phyloP scores from a whole-genome alignment of 2,113 vertebrate genomes.

The Amphiprion percula region DNA sequence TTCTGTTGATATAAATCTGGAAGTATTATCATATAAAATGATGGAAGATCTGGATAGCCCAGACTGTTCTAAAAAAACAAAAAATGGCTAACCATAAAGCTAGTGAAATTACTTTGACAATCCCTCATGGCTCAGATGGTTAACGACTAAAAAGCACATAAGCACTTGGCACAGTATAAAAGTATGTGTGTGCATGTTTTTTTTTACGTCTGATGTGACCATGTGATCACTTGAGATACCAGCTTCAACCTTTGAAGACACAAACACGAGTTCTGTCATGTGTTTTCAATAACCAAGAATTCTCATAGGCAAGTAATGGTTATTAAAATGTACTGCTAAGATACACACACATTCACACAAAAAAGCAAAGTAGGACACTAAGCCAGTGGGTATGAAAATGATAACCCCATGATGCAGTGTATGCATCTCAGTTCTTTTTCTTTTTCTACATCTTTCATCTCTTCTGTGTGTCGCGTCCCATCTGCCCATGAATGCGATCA shows the following conservation, averaged over 20 bases:
- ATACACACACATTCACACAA: constrained; percentile 4
- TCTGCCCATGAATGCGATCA: constrained; percentile 42
- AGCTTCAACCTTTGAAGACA: neutral
- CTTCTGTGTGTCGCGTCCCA: constrained; percentile 35
- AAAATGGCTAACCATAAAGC: no score
- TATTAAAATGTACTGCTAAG: neutral
- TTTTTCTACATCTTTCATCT: constrained; percentile 16
- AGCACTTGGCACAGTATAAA: neutral
- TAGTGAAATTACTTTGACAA: no score
- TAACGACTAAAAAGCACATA: no score
- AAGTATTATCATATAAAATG: no score
- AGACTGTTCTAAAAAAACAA: no score
- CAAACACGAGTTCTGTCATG: constrained; percentile 50
- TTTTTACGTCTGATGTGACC: constrained; percentile 11
- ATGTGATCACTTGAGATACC: constrained; percentile 28
- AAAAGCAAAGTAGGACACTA: constrained; percentile 50
- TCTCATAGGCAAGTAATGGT: neutral
- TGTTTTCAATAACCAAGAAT: constrained; percentile 33
- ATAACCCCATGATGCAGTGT: constrained; percentile 43
- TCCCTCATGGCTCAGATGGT: no score
- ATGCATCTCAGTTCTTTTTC: constrained; percentile 6
- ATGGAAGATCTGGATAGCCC: no score
- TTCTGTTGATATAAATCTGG: no score
- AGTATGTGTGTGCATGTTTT: neutral
- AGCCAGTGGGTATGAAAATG: constrained; percentile 38